Base-by-base conservation (phyloP, 2,888 invertebrate species). In the Chrysomela aeneicollis region DNA sequence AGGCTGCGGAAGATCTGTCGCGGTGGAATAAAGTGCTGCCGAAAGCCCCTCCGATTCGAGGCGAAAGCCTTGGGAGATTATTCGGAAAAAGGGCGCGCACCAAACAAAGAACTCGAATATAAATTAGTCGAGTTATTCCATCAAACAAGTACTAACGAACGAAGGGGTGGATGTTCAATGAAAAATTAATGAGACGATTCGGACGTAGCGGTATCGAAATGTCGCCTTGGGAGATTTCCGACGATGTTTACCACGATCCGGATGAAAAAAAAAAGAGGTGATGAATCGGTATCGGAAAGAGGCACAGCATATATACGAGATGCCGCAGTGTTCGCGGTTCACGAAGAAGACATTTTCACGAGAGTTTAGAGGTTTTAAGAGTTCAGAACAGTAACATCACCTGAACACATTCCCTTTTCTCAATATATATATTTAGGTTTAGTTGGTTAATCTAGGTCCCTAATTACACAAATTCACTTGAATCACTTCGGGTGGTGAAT, bases 121-220 rank as follows among this genome's bases (percentile, higher is more conserved):
- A 61, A 61, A 61, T 57, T 53, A 61, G 61, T 54, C 47, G 59
- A 49, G 57, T 61, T 50, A 52, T 49, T 46, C 57, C 21, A 49
- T 53, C 18, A 58, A 65, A 61, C 65, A 65, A 61, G 61, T 58
- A 65, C 65, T 65, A 65, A 65, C 61, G 61, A 54, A 37, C 4
- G 26, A n/a, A n/a, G 57, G 53, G 58, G 60, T 55, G 52, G 57
- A 57, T 61, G 58, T 52, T 49, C 53, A 55, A 64, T 61, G 46
- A 22, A 46, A 52, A 58, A 61, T 64, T 53, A 52, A 64, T 61
- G 60, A 47, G 55, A 35, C 6, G 32, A 35, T 35, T 35, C 32
- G 32, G 10, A n/a, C n/a, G 32, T 10, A 10, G 32, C 6, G 32
- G 6, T 35, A 6, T 2, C 1, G 42, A 15, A 42, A 42, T 12